Base-by-base conservation (phyloP, 2,113 vertebrate genomes). In the Macroglossus sobrinus region DNA sequence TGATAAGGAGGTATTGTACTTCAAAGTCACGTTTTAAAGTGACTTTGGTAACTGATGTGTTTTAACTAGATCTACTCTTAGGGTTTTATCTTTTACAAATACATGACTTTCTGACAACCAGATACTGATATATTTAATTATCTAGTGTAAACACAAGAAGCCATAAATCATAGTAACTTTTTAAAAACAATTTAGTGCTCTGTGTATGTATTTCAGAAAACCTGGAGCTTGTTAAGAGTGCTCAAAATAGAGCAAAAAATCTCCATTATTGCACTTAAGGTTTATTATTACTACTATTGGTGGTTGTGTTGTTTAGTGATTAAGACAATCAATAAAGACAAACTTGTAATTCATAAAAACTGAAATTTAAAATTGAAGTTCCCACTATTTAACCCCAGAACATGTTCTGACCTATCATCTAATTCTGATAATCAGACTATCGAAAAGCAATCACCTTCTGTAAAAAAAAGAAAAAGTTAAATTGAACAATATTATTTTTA, bases 141-240 rank as follows among this genome's bases (percentile, higher is more conserved):
- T n/a, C 81, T 84, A 93, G 16, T 94, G 82, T 93, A 94, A 97
- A 96, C 64, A 96, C n/a, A 94, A 98, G 92, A 91, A 81, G 43
- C 14, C 88, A 92, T 98, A 98, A 98, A 98, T 98, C 95, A 98
- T 45, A 50, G 22, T 95, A 88, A 71, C 94, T 35, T 87, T 97
- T 74, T 94, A 85, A 97, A 98, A 93, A 28, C 79, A 97, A 13
- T 50, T 97, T 89, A 96, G 33, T 84, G 81, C 26, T 94, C 35
- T 38, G 8, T 30, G 2, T 55, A 26, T 96, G 69, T 95, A 96
- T 88, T 96, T 89, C 68, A 79, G n/a, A 93, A 96, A 97, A 87
- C 76, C 74, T 64, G 40, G 84, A 92, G 53, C 88, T 96, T 97
- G 87, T 94, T 78, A 87, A 87, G 18, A 4, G 53, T 94, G 15